These are phyloP conservation scores for Brachionus paranguensis DNA, from an alignment of 1,140 invertebrate genomes.

Conservation along the genomic window DNA sequence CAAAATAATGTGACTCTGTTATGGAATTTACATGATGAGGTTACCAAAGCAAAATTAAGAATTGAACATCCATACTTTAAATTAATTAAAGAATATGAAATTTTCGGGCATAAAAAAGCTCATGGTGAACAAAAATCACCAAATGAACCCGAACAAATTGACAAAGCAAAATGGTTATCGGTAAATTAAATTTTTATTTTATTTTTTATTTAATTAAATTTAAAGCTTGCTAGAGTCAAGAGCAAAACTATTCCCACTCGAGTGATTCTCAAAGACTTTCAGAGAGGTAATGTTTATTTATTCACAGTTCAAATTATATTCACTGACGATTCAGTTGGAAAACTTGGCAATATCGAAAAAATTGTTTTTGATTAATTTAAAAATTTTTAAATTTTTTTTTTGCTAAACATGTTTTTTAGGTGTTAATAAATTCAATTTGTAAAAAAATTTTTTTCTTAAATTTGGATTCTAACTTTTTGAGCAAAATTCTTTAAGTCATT, in stretches of 20 bases:
- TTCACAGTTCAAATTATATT: not conserved
- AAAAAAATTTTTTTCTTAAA: not conserved
- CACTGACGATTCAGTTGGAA: not conserved
- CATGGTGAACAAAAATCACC: not conserved
- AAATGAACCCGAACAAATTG: not conserved
- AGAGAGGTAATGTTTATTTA: not conserved
- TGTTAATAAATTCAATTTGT: not conserved
- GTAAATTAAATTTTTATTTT: not conserved
- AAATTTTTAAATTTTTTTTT: not conserved
- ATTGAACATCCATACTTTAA: not conserved
- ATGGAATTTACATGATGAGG: not conserved
- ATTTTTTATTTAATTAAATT: not conserved
- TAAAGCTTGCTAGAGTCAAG: not conserved
- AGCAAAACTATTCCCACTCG: not conserved
- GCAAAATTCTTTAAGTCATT: no score
- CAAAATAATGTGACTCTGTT: not conserved
- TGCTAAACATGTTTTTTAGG: not conserved
- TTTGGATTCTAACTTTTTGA: no score
- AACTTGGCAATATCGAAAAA: not conserved
- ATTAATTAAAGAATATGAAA: not conserved
- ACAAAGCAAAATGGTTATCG: not conserved
- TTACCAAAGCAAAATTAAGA: not conserved
- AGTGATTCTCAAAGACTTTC: not conserved
- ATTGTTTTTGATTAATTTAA: not conserved
- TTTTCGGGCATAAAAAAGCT: not conserved